Evolutionary conservation across 1,140 invertebrate species (phyloP).

Genomic region (Steinernema feltiae): DNA sequence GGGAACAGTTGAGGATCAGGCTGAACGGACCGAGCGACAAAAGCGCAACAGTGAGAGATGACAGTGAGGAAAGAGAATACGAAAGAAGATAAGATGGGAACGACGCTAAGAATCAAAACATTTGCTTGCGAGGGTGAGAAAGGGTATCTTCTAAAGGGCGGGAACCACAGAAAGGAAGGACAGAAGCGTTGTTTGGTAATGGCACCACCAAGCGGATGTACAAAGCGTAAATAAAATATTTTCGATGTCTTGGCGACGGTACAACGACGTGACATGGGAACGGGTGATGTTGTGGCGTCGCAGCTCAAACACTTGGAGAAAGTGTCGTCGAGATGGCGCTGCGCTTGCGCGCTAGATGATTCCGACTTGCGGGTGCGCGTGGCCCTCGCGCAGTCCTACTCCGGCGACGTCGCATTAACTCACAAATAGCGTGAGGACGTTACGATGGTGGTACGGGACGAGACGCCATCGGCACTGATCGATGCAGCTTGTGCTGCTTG

Average conservation of each 20-base stretch:
- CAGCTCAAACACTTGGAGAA: background rate
- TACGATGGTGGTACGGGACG: conserved; percentile 9
- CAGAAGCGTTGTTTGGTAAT: background rate
- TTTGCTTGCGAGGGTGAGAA: background rate
- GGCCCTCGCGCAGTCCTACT: background rate
- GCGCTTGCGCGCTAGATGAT: background rate
- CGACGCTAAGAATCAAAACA: background rate
- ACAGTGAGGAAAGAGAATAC: background rate
- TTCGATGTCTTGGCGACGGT: background rate
- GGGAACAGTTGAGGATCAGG: background rate
- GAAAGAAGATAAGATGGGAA: background rate
- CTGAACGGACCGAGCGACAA: background rate
- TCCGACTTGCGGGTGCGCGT: background rate
- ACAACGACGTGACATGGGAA: background rate
- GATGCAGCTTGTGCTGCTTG: conserved; percentile 4
- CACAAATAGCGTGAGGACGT: background rate
- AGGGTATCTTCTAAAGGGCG: background rate
- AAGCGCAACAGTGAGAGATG: background rate
- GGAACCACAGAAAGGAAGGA: background rate
- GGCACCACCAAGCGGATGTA: background rate
- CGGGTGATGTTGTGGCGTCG: background rate
- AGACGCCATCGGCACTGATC: background rate
- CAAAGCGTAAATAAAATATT: background rate
- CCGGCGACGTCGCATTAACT: conserved; percentile 8
- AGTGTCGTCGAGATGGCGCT: background rate